Conservation (phyloP, 2,113 vertebrate species). For the Strigops habroptila region DNA sequence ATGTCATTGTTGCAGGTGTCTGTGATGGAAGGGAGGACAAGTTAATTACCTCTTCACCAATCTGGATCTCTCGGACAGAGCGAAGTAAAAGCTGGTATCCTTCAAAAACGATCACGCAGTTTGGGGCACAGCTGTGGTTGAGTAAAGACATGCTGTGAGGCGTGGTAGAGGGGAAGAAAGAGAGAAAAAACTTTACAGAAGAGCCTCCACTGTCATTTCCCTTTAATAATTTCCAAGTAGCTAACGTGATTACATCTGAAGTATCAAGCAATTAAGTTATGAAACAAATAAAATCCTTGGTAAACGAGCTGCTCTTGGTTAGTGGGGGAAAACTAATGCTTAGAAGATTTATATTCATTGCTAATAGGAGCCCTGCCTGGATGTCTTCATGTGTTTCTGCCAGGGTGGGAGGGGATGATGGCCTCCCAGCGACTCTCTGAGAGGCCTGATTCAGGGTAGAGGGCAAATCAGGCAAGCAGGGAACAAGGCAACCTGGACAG, state of each 20-base stretch:
- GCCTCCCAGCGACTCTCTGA: not conserved
- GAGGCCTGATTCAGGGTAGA: not conserved
- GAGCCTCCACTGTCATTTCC: not conserved
- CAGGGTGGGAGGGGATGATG: not conserved
- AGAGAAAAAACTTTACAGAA: not conserved
- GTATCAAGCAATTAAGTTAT: not conserved
- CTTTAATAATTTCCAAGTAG: not conserved
- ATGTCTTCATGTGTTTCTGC: not conserved
- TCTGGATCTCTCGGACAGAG: conserved; percentile 79
- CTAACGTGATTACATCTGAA: not conserved
- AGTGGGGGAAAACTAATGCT: not conserved
- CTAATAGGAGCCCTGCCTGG: not conserved
- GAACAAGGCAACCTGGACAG: not conserved
- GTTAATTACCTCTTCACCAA: conserved; percentile 87
- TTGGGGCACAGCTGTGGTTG: conserved; percentile 96
- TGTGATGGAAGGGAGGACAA: conserved; percentile 35
- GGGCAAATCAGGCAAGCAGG: not conserved
- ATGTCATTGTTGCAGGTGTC: conserved; percentile 59
- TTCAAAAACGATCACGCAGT: conserved; percentile 91
- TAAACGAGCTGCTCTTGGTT: not conserved
- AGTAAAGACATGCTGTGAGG: conserved; percentile 88
- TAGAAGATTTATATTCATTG: not conserved
- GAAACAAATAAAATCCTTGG: conserved; percentile 9
- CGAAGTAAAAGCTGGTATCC: conserved; percentile 84
- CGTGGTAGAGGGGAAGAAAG: not conserved